A percentile compares a stretch with the other conserved stretches of the same genome.
These are phyloP conservation scores for Pterocles gutturalis DNA, from an alignment of 2,113 vertebrate genomes.

Conservation along the genomic window DNA sequence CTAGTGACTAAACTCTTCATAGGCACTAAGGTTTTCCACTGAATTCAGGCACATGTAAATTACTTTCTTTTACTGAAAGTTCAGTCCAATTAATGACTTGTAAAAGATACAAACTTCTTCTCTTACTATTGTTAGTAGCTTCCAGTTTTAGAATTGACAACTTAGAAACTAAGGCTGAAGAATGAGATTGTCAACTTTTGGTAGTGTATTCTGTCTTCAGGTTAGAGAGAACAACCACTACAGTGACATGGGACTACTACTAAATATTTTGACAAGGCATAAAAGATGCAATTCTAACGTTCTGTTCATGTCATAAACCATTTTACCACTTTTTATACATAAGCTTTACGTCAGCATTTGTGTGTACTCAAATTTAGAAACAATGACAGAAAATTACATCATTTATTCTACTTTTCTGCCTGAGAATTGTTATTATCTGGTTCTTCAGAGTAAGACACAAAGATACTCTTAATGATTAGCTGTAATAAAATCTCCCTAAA, in stretches of 20 bases:
- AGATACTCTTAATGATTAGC: not conserved
- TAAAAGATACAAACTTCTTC: not conserved
- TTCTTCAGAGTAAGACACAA: not conserved
- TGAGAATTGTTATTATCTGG: not conserved
- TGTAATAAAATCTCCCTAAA: not conserved
- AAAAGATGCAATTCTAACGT: not conserved
- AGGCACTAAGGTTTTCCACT: not conserved
- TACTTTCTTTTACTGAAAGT: not conserved
- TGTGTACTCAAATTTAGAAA: not conserved
- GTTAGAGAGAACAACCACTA: not conserved
- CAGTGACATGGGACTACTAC: not conserved
- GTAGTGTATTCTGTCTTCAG: not conserved
- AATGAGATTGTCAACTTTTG: not conserved
- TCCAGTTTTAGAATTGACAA: not conserved
- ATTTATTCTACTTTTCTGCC: not conserved
- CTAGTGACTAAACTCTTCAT: not conserved
- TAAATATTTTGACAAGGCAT: not conserved
- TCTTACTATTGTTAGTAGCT: not conserved
- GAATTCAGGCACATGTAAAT: not conserved
- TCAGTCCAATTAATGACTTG: not conserved
- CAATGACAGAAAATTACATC: not conserved
- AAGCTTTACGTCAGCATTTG: not conserved
- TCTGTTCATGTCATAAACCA: not conserved
- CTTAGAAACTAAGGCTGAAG: not conserved
- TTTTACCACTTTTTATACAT: not conserved